Evolutionary conservation across 2,113 vertebrate species (phyloP), one percentile per base, ranked within the genome.

Genomic region (Pagrus major): DNA sequence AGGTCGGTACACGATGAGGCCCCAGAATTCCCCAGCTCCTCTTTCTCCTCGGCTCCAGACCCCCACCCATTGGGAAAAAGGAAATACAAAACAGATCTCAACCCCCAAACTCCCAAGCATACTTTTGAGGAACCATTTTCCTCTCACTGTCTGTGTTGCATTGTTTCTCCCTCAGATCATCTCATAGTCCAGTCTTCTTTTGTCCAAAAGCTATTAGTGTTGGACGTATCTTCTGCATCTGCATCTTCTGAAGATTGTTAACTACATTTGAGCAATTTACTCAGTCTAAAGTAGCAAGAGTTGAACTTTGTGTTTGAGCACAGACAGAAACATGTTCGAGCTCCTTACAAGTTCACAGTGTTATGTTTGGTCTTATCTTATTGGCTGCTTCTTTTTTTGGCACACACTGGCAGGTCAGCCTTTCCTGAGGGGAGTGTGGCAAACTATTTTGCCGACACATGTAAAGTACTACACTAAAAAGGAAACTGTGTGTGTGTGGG

Each of bases 81-180:
- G 88, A 92, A 92, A 91, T 85, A 18, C 80, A 78, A 87, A 89
- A 88, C 88, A 89, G 83, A 88, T 86, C 72, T 82, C 76, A 82
- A 87, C 66, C 86, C 84, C 77, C 71, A 52, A 88, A 87, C 41
- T 55, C 73, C 63, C 59, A 20, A 47, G 78, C 59, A 76, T 64
- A 66, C 31, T 79, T 60, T 61, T 20, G 21, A 46, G 54, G 52
- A 83, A 23, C 49, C 39, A 1, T 61, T 78, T 51, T 59, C 20
- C 46, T 55, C 35, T 58, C 4, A 1, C 20, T 75, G 11, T 39
- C 14, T 58, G 9, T 56, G 9, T 59, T 31, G 56, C 10, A 77
- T 25, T 75, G 46, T 56, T 59, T 52, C 29, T 55, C 10, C 6
- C n/a, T 63, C 41, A 25, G 5, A 42, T 21, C 44, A 5, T 56